Evolutionary conservation across 2,797 vertebrate species (phyloP).

Genomic region (Pseudomugil tenellus): DNA sequence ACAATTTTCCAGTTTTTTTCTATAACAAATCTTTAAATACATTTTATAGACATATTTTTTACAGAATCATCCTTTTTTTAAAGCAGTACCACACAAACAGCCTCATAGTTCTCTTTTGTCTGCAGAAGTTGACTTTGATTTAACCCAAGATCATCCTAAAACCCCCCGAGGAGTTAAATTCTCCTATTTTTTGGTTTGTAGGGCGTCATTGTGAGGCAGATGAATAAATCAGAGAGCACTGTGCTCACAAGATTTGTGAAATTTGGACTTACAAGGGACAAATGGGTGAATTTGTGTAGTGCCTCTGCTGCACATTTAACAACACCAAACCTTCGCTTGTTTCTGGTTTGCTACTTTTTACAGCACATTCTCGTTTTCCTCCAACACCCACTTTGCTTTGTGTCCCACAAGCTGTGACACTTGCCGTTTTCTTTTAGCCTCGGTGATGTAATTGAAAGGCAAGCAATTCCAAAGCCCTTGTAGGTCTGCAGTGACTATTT

Average conservation of each 20-base stretch:
- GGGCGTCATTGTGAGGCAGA: not conserved
- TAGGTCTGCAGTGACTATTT: slow-evolving; percentile 63
- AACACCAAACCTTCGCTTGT: slow-evolving; percentile 4
- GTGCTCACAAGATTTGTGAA: not conserved
- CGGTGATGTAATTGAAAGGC: slow-evolving; percentile 59
- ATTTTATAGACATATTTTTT: too few relatives aligned
- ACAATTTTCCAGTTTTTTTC: too few relatives aligned
- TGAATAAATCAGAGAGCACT: not conserved
- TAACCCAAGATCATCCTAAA: slow-evolving; percentile 2
- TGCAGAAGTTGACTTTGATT: not conserved
- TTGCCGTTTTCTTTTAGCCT: slow-evolving; percentile 53
- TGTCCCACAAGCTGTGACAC: slow-evolving; percentile 51
- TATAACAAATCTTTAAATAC: too few relatives aligned
- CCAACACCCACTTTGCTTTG: slow-evolving; percentile 22
- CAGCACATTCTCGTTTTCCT: slow-evolving; percentile 10
- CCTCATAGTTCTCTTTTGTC: slow-evolving; percentile 2
- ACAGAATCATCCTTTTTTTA: not conserved
- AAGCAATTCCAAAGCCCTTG: slow-evolving; percentile 60
- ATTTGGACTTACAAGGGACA: not conserved
- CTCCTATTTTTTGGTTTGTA: not conserved
- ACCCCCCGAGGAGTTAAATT: not conserved
- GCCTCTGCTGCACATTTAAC: slow-evolving; percentile 3
- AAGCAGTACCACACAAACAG: not conserved
- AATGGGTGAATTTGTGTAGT: slow-evolving; percentile 10
- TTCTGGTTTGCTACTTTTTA: slow-evolving; percentile 19